Percentiles rank a stretch among this genome's conserved stretches.
These are phyloP conservation scores for Capitulum mitella DNA, from an alignment of 2,888 invertebrate species.

Conservation along the genomic window DNA sequence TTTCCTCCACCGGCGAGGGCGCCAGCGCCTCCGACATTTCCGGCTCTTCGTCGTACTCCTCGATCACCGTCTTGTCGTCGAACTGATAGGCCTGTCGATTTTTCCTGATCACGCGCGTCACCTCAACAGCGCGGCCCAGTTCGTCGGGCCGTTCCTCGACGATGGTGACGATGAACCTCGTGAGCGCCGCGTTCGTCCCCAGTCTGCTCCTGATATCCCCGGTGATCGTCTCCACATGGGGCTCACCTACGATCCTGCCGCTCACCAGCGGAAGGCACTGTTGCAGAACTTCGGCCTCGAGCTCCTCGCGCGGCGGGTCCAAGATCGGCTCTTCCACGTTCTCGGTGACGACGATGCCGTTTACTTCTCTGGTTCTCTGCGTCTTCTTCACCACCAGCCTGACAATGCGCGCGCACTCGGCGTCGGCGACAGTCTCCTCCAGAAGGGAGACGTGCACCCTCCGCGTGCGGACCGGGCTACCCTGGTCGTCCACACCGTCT, in stretches of 20 bases:
- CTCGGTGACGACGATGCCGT: neutral
- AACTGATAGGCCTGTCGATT: neutral
- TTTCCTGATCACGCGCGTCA: neutral
- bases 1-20: neutral
- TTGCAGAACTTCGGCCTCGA: neutral
- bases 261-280: neutral
- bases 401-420: neutral
- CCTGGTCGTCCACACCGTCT: neutral
- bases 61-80: neutral
- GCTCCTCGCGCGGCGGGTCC: neutral
- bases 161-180: neutral
- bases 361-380: neutral
- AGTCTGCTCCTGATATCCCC: neutral
- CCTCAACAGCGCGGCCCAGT: neutral
- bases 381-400: conserved; percentile 12
- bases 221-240: neutral
- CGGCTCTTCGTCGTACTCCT: neutral
- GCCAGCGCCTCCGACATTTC: neutral
- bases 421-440: neutral
- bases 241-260: neutral
- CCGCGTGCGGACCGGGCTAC: neutral
- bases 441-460: neutral
- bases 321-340: neutral
- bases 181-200: neutral
- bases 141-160: neutral